Evolutionary conservation across 2,797 vertebrate species (phyloP).

Genomic region (Sylvilagus floridanus): DNA sequence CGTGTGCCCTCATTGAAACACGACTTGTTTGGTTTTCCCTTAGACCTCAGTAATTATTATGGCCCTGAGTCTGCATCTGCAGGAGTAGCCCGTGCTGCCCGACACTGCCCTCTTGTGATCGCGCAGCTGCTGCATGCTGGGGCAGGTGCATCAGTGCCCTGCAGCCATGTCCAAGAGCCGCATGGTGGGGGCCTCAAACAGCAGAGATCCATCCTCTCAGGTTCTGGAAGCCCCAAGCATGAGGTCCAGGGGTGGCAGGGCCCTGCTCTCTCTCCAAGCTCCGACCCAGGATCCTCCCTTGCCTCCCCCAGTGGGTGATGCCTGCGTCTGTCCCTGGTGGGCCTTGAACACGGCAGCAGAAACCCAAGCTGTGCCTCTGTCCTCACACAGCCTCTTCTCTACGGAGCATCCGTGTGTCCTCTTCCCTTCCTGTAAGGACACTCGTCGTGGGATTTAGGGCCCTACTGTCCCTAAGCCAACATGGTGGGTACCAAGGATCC

Average conservation of each 20-base stretch:
- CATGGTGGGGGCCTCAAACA: neutral
- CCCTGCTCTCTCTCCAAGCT: too few relatives aligned
- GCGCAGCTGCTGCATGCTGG: neutral
- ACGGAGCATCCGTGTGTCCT: neutral
- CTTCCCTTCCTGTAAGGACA: neutral
- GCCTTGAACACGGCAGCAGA: too few relatives aligned
- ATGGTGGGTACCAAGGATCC: too few relatives aligned
- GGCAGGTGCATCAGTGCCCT: neutral
- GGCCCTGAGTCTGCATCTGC: neutral
- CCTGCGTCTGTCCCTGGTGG: neutral
- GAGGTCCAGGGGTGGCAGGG: too few relatives aligned
- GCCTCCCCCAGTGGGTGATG: too few relatives aligned
- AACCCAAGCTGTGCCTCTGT: neutral
- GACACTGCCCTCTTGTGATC: conserved; percentile 33
- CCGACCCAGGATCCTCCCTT: too few relatives aligned
- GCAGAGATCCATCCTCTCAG: neutral
- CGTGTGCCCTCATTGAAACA: neutral
- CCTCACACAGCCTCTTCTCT: neutral
- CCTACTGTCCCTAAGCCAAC: too few relatives aligned
- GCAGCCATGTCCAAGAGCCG: neutral
- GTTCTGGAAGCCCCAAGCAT: too few relatives aligned
- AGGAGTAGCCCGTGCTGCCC: neutral
- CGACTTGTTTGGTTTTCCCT: neutral
- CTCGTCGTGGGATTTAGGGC: neutral
- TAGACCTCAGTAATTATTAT: neutral